phyloP scores from a whole-genome alignment of 2,113 vertebrate genomes.

The Bubo blakistoni region DNA sequence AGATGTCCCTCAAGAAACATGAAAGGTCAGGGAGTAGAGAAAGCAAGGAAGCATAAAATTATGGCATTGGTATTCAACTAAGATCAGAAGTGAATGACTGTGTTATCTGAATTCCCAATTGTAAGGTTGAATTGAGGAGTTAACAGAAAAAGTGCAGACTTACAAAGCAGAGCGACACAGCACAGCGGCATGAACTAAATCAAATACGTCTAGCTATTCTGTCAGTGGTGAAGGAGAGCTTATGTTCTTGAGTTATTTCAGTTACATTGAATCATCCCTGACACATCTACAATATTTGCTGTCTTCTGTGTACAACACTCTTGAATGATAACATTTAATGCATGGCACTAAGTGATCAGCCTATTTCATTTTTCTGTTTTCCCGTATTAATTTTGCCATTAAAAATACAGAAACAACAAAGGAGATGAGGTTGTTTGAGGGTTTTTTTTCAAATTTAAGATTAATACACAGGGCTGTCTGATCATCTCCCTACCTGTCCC shows the following conservation, averaged over 20 bases:
- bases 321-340: not conserved
- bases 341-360: not conserved
- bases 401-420: not conserved
- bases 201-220: constrained; percentile 12
- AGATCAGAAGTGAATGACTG: constrained; percentile 45
- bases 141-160: constrained; percentile 26
- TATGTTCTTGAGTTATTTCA: constrained; percentile 41
- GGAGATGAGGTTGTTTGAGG: not conserved
- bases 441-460: not conserved
- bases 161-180: constrained; percentile 2
- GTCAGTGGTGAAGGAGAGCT: constrained; percentile 29
- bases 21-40: constrained; percentile 48
- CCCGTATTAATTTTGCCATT: not conserved
- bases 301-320: not conserved
- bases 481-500: not conserved
- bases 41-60: constrained; percentile 55
- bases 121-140: constrained; percentile 36
- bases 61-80: constrained; percentile 63
- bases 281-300: constrained; percentile 18
- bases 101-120: constrained; percentile 56
- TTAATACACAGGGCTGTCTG: not conserved
- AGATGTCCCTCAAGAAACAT: constrained; percentile 57
- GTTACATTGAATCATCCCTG: constrained; percentile 17
- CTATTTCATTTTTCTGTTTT: not conserved
- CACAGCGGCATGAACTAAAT: constrained; percentile 25